Base-by-base conservation (phyloP, 2,113 vertebrate species). In the human (Homo sapiens) region DNA sequence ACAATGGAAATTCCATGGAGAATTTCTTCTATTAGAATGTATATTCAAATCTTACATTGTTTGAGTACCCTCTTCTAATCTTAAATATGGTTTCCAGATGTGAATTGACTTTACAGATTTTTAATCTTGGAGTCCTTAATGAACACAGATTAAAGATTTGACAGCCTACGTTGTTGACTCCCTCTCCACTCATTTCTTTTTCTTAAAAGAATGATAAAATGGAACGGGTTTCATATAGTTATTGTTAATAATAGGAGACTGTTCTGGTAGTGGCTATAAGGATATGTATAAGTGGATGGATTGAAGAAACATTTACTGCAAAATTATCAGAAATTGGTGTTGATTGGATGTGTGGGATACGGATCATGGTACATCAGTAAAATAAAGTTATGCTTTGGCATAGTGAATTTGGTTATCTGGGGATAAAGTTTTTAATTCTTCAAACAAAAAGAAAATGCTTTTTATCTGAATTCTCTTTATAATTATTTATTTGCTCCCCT, bases 401-500 rank as follows among this genome's bases (percentile, higher is more conserved):
- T 13, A 59, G 55, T 76, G 13, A 78, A 84, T 95, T 91, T 88
- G 43, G n/a, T 70, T 75, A 55, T 32, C 57, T 40, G 55, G 22
- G 57, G 17, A n/a, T 10, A 57, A 93, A 70, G 22, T 35, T 16
- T 86, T 89, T 38, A 84, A 61, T 94, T 91, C 23, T 55, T 73
- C 35, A 16, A 52, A 61, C 20, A 89, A 80, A 88, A 90, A 52
- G 18, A 84, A 13, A 55, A 22, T 30, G 8, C 48, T 89, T 92
- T 89, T 55, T 83, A 76, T 35, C 14, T 89, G 48, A 89, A 61
- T 96, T 17, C 12, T 57, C 25, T 87, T 84, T 89, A 80, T 93
- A 78, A 85, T 90, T 55, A 76, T 76, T 90, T 85, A 66, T 94
- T 97, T 87, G 16, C 27, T 96, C 76, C 64, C 70, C 4, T 78